Percentiles rank a stretch among this genome's conserved stretches.
phyloP scores from a whole-genome alignment of 53 echinoderm and acorn worm genomes.

The Stichopus horrens region DNA sequence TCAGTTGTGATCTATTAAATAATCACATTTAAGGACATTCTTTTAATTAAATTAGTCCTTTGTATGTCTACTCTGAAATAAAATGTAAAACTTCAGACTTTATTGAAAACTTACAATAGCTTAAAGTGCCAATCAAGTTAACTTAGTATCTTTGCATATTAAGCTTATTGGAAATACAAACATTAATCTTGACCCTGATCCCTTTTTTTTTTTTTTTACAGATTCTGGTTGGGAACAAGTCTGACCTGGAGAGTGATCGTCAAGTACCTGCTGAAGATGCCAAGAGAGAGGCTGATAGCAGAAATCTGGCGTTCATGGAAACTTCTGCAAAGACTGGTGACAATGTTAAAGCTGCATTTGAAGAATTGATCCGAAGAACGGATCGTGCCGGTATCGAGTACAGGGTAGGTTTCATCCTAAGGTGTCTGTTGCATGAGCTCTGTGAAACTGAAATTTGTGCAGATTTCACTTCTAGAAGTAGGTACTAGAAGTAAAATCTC shows the following conservation, averaged over 20 bases:
- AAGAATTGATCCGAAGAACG: constrained; percentile 72
- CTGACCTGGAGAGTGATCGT: constrained; percentile 71
- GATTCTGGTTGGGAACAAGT: constrained; percentile 89
- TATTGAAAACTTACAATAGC: too few species aligned
- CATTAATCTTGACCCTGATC: not conserved
- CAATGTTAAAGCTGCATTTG: constrained; percentile 75
- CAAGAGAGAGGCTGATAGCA: constrained; percentile 63
- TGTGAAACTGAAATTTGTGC: too few species aligned
- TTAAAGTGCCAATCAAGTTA: too few species aligned
- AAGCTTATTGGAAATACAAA: too few species aligned
- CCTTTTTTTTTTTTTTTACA: constrained; percentile 1
- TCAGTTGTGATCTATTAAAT: too few species aligned
- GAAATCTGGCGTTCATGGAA: constrained; percentile 72
- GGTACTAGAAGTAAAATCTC: too few species aligned
- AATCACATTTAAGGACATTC: too few species aligned
- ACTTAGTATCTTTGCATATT: too few species aligned
- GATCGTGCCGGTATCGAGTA: constrained; percentile 62
- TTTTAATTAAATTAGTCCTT: too few species aligned
- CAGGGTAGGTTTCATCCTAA: constrained; percentile 65
- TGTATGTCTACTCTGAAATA: too few species aligned
- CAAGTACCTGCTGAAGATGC: constrained; percentile 64
- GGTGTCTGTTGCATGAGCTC: not conserved
- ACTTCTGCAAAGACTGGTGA: constrained; percentile 87
- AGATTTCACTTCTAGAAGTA: too few species aligned
- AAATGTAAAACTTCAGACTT: too few species aligned